Percentiles rank a stretch among this genome's conserved stretches.
Evolutionary conservation across 2,888 invertebrate species (phyloP).

Genomic region (Melolontha melolontha): DNA sequence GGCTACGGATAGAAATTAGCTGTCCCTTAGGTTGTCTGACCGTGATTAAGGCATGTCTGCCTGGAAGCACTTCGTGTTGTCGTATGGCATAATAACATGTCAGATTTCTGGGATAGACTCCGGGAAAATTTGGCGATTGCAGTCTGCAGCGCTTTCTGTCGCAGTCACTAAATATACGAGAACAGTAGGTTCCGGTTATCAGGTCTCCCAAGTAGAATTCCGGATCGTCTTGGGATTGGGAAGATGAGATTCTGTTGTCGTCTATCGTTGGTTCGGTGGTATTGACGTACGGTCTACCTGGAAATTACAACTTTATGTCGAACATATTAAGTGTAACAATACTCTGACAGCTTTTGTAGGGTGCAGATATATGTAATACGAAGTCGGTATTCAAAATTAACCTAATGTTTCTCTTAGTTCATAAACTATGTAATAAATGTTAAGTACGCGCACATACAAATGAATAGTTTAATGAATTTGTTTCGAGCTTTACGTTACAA

Average conservation of each 20-base stretch:
- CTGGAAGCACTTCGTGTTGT: slow-evolving; percentile 85
- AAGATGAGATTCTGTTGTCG: slow-evolving; percentile 60
- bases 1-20: slow-evolving; percentile 85
- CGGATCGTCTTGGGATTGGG: slow-evolving; percentile 66
- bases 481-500: too few relatives aligned
- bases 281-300: slow-evolving; percentile 49
- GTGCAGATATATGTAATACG: too few relatives aligned
- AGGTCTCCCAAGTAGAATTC: slow-evolving; percentile 87
- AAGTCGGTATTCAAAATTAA: too few relatives aligned
- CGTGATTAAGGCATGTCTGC: slow-evolving; percentile 89
- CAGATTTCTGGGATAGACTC: slow-evolving; percentile 92
- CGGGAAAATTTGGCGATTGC: slow-evolving; percentile 93
- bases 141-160: slow-evolving; percentile 89
- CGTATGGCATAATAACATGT: slow-evolving; percentile 94
- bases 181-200: slow-evolving; percentile 92
- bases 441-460: too few relatives aligned
- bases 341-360: too few relatives aligned
- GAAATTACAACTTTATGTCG: slow-evolving; percentile 41
- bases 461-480: too few relatives aligned
- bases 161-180: slow-evolving; percentile 92
- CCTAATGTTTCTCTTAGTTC: too few relatives aligned
- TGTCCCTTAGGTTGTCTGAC: slow-evolving; percentile 88
- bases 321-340: neutral
- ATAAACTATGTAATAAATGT: too few relatives aligned
- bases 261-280: slow-evolving; percentile 52